Percentiles rank a stretch among this genome's conserved stretches.
These are phyloP conservation scores for Peribatodes rhomboidaria DNA, from an alignment of 2,888 invertebrate genomes.

Conservation along the genomic window DNA sequence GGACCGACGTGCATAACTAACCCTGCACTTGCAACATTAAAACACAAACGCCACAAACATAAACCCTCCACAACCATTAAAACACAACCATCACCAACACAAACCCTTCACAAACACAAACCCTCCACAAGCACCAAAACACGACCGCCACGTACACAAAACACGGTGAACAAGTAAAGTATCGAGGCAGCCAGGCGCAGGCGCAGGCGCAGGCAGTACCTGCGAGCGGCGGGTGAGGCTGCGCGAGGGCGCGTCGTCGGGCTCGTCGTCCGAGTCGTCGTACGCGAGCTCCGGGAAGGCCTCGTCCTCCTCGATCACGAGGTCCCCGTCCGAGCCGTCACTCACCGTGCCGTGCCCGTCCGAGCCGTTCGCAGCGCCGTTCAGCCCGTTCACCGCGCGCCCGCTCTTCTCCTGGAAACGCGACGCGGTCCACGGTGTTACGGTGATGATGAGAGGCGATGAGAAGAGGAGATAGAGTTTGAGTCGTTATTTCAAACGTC, in stretches of 20 bases:
- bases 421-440: conserved; percentile 7
- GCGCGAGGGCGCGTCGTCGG: conserved; percentile 66
- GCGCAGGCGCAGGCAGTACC: conserved; percentile 66
- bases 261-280: conserved; percentile 72
- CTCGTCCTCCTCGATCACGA: conserved; percentile 73
- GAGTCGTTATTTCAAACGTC: no score
- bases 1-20: no score
- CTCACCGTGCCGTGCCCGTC: conserved; percentile 67
- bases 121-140: not conserved
- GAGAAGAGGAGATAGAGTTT: no score
- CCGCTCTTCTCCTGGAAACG: conserved; percentile 65
- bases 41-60: not conserved
- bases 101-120: no score
- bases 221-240: conserved; percentile 79
- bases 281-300: conserved; percentile 82
- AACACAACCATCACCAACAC: not conserved
- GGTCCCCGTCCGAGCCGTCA: conserved; percentile 65
- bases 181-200: no score
- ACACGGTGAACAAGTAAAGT: conserved; percentile 2
- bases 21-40: no score
- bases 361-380: conserved; percentile 61
- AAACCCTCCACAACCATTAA: not conserved
- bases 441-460: no score
- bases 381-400: conserved; percentile 52
- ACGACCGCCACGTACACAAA: not conserved